Evolutionary conservation across 2,797 vertebrate genomes (phyloP).

Genomic region (Enteromius treurensis): DNA sequence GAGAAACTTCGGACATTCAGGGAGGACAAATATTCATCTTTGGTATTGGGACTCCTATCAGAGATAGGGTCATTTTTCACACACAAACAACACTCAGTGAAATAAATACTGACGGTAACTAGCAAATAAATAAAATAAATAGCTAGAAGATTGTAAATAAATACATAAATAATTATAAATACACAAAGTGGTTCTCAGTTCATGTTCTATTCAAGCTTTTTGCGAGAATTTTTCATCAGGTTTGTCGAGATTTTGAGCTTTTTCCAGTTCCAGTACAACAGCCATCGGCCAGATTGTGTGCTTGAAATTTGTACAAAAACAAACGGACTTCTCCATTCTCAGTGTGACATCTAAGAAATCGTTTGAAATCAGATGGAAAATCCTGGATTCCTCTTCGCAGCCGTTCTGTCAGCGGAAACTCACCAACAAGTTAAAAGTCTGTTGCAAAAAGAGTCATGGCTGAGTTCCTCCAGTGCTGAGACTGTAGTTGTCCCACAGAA

Average conservation of each 20-base stretch:
- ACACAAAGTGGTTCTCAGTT: conserved; percentile 70
- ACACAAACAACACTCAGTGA: conserved; percentile 79
- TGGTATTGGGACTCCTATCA: conserved; percentile 86
- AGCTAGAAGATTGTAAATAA: conserved; percentile 69
- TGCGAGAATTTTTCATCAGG: conserved; percentile 26
- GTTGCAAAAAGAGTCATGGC: conserved; percentile 48
- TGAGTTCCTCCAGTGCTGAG: conserved; percentile 64
- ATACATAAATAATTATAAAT: conserved; percentile 75
- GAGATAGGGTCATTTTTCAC: conserved; percentile 80
- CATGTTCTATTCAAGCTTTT: conserved; percentile 66
- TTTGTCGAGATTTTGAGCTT: conserved; percentile 38
- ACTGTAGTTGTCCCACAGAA: conserved; percentile 73
- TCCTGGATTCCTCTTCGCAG: conserved; percentile 51
- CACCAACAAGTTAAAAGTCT: conserved; percentile 54
- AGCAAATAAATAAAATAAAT: conserved; percentile 82
- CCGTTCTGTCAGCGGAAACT: conserved; percentile 52
- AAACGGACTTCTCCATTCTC: conserved; percentile 75
- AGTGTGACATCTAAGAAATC: conserved; percentile 74
- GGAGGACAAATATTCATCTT: conserved; percentile 83
- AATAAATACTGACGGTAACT: conserved; percentile 84
- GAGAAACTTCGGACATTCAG: conserved; percentile 74
- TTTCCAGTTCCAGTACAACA: conserved; percentile 45
- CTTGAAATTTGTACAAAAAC: conserved; percentile 85
- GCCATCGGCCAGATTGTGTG: conserved; percentile 75
- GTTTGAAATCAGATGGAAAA: conserved; percentile 58